Evolutionary conservation across 2,113 vertebrate genomes (phyloP), one percentile per base, ranked within the genome.

Genomic region (Tenrec ecaudatus): DNA sequence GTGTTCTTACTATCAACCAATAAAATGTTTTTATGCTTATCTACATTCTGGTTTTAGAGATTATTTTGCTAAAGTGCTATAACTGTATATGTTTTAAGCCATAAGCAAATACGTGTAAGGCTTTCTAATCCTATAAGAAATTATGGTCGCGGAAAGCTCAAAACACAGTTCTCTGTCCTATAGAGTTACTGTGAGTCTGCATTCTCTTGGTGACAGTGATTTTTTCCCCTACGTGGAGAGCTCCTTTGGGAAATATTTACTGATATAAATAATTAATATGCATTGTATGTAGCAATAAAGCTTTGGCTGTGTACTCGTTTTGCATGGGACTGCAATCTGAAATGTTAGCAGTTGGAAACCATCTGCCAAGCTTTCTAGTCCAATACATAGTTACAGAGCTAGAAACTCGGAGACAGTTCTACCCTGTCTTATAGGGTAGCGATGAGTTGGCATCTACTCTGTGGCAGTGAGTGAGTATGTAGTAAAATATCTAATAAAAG

Each of bases 1-100:
- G 89, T 97, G 84, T 85, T 62, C 40, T 91, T 87, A 75, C 53
- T 95, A 96, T 85, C 43, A 90, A 68, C 58, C 71, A 85, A 95
- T 16, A 68, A 88, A 94, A 43, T 79, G 82, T 3, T 95, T 82
- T 69, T 66, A 36, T 40, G 40, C 40, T 40, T 4, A 0, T 38
- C n/a, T 57, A 11, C 43, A 6, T 1, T 89, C 29, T 89, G 64
- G 57, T 10, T 62, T 58, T 82, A 71, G 43, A 75, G 5, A 89
- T 89, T 36, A 68, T 8, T 82, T 91, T 85, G 58, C 14, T 29
- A 88, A n/a, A 69, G 1, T 3, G n/a, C 15, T 31, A 36, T 38
- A 95, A 36, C 40, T 40, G 40, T 40, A 40, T 40, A 40, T 71
- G 69, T 89, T 43, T 89, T 43, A 88, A 82, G 15, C 77, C 25